Base-by-base conservation (phyloP, 2,797 vertebrate genomes). In the Crenichthys baileyi region DNA sequence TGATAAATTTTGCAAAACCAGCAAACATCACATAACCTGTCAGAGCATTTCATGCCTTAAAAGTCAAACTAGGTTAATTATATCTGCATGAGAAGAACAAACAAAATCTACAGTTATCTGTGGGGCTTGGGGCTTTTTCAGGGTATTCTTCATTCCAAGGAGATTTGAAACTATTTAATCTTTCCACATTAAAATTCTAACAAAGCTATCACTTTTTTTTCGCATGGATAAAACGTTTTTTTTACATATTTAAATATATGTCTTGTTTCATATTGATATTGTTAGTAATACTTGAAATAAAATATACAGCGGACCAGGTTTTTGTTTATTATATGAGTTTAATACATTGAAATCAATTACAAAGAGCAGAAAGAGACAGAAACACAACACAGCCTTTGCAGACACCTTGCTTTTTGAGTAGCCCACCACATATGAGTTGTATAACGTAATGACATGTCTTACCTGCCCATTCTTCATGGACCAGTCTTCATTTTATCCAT, bases 381-480 rank as follows among this genome's bases (percentile, higher is more conserved):
- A 6, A 15, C 18, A 48, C 39, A 6, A 15, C 18, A 48, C 22
- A 81, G 60, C 63, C 16, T 58, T 68, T 83, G 44, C 70, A 58
- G 31, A 61, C 1, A 22, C 16, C 0, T 70, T 26, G 7, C 7
- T 31, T n/a, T 78, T 31, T 7, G 0, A 75, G 50, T 44, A 51
- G 16, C n/a, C 0, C 22, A 9, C 6, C 2, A 72, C 18, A 53
- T 7, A 8, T 22, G 61, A 31, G 7, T 1, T 72, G n/a, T 8
- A 76, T 41, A 39, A 67, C 41, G 24, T 3, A 4, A 50, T 61
- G 11, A 7, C 8, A 6, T 31, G 8, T 76, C 91, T 91, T 90
- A 94, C 94, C 94, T 91, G 81, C 41, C 84, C 90, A 93, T 93
- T 87, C 87, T 89, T 93, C 91, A 92, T 86, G 75, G 88, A 89